These are phyloP conservation scores for Troides helena DNA, from an alignment of 2,888 invertebrate genomes.

Conservation along the genomic window DNA sequence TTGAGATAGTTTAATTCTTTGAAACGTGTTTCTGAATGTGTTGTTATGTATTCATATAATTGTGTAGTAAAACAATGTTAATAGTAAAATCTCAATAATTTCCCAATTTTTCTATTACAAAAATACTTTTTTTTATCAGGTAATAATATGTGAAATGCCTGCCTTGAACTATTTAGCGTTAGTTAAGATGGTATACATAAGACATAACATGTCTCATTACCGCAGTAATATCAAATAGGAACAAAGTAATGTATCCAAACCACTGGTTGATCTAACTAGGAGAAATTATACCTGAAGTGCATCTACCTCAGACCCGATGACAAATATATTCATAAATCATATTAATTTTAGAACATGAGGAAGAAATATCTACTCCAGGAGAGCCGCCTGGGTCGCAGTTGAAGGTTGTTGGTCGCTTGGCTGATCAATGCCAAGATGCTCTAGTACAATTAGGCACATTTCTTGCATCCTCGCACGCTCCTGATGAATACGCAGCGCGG, in stretches of 20 bases:
- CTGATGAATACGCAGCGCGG: slow-evolving; percentile 95
- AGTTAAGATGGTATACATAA: too few species aligned
- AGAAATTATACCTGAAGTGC: too few species aligned
- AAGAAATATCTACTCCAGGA: slow-evolving; percentile 53
- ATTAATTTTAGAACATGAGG: slow-evolving; percentile 54
- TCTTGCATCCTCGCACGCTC: slow-evolving; percentile 94
- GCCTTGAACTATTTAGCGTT: too few species aligned
- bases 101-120: too few species aligned
- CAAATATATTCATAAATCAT: not conserved
- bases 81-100: too few species aligned
- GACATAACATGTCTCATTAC: too few species aligned
- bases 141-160: too few species aligned
- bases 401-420: slow-evolving; percentile 92
- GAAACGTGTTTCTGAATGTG: not conserved
- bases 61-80: too few species aligned
- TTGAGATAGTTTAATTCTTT: not conserved
- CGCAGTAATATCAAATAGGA: too few species aligned
- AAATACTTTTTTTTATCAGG: too few species aligned
- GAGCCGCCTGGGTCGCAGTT: slow-evolving; percentile 88
- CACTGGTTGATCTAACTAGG: too few species aligned
- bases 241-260: too few species aligned
- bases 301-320: not conserved
- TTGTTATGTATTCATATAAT: not conserved
- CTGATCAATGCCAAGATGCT: slow-evolving; percentile 98
- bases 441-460: slow-evolving; percentile 98